Percentiles rank a stretch among this genome's conserved stretches.
phyloP scores from a whole-genome alignment of 2,888 invertebrate genomes.

The Bembecia ichneumoniformis region DNA sequence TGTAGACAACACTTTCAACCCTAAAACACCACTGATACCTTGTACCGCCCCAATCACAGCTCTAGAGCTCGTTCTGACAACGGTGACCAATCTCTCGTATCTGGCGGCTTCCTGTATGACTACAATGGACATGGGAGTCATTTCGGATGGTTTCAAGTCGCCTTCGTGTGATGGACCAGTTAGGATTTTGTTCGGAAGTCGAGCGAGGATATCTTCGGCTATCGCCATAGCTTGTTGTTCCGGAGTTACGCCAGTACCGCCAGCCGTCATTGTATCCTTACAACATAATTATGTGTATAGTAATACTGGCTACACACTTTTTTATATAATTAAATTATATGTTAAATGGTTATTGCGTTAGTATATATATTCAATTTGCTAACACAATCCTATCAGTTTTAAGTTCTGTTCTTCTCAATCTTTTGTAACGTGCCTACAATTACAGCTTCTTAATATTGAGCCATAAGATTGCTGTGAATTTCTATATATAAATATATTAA shows the following conservation, averaged over 20 bases:
- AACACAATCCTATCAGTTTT: too few species aligned
- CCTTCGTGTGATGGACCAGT: constrained; percentile 75
- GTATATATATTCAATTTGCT: too few species aligned
- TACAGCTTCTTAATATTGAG: too few species aligned
- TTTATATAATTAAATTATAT: too few species aligned
- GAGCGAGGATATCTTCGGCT: constrained; percentile 82
- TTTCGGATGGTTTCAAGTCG: constrained; percentile 83
- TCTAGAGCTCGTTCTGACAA: constrained; percentile 81
- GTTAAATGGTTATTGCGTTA: too few species aligned
- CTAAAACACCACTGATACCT: constrained; percentile 62
- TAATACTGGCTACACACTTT: too few species aligned
- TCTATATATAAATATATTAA: too few species aligned
- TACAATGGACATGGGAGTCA: constrained; percentile 95
- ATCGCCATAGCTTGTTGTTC: constrained; percentile 87
- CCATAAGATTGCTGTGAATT: too few species aligned
- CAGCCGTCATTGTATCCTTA: constrained; percentile 76
- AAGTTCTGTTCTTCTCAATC: too few species aligned
- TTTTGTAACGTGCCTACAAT: too few species aligned
- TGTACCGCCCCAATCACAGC: constrained; percentile 90
- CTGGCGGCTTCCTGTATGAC: constrained; percentile 89
- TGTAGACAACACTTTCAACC: too few species aligned
- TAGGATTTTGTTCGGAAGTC: constrained; percentile 80
- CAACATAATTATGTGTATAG: too few species aligned
- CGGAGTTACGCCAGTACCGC: constrained; percentile 76
- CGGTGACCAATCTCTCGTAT: constrained; percentile 80